A percentile compares a stretch with the other conserved stretches of the same genome.
Evolutionary conservation across 2,113 vertebrate genomes (phyloP).

Genomic region (Telmatochromis bifrenatus): DNA sequence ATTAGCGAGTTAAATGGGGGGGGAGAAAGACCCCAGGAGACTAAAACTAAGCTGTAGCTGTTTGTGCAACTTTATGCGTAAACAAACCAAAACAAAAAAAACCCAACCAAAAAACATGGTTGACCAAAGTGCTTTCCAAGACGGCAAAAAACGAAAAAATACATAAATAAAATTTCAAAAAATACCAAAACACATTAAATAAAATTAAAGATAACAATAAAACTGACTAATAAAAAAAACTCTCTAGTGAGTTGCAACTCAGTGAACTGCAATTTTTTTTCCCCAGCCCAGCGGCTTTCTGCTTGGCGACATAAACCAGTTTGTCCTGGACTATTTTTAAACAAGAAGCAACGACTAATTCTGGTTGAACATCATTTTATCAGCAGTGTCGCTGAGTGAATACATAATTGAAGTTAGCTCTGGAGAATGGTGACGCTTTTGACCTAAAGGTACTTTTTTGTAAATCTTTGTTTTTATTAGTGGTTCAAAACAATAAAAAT

Average conservation of each 20-base stretch:
- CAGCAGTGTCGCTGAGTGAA: background rate
- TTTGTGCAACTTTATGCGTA: background rate
- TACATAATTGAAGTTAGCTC: background rate
- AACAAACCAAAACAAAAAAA: background rate
- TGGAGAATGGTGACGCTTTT: background rate
- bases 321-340: background rate
- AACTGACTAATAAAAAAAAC: background rate
- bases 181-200: background rate
- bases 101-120: background rate
- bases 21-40: background rate
- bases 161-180: background rate
- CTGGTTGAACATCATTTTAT: background rate
- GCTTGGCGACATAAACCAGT: background rate
- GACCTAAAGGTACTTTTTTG: background rate
- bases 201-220: background rate
- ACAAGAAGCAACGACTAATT: background rate
- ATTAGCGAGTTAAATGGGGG: background rate
- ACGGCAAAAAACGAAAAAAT: fast-evolving
- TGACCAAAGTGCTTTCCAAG: background rate
- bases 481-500: background rate
- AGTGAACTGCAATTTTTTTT: fast-evolving
- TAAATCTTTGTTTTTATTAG: background rate
- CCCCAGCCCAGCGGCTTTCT: background rate
- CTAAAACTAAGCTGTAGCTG: background rate
- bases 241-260: background rate